These are phyloP conservation scores for Hydra vulgaris DNA, from an alignment of 30 jellyfish, hydroid and myxozoan genomes.

Conservation along the genomic window DNA sequence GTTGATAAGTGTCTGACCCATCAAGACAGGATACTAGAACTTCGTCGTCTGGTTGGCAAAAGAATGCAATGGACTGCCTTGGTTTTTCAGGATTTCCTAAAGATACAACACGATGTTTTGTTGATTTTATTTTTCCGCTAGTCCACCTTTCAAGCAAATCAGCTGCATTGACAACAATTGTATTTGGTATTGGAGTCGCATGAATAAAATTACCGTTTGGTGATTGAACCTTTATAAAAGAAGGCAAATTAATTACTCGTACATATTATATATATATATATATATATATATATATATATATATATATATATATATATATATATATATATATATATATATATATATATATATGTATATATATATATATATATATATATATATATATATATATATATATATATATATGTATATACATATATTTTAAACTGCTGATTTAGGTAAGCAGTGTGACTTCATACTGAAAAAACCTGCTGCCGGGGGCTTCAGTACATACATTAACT, in stretches of 20 bases:
- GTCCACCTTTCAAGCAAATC: slow-evolving; percentile 32
- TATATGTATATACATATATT: too few relatives aligned
- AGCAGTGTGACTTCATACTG: too few relatives aligned
- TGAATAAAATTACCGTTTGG: slow-evolving; percentile 20
- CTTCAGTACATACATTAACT: too few relatives aligned
- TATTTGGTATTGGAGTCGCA: slow-evolving; percentile 27
- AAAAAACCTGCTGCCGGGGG: too few relatives aligned
- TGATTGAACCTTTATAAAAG: slow-evolving; percentile 6
- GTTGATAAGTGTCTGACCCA: slow-evolving; percentile 29
- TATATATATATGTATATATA: too few relatives aligned
- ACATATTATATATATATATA: not conserved
- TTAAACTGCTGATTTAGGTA: too few relatives aligned
- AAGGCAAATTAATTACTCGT: not conserved
- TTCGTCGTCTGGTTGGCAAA: slow-evolving; percentile 28
- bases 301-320: too few relatives aligned
- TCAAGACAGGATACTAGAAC: slow-evolving; percentile 24
- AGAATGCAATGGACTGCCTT: slow-evolving; percentile 30
- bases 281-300: not conserved
- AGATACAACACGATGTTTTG: slow-evolving; percentile 23
- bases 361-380: too few relatives aligned
- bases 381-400: too few relatives aligned
- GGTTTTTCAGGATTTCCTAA: slow-evolving; percentile 3
- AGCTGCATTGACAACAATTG: slow-evolving; percentile 28
- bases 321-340: too few relatives aligned
- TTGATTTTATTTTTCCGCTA: slow-evolving; percentile 24